Base-by-base conservation (phyloP, 2,113 vertebrate species). In the Oceanodroma tethys region DNA sequence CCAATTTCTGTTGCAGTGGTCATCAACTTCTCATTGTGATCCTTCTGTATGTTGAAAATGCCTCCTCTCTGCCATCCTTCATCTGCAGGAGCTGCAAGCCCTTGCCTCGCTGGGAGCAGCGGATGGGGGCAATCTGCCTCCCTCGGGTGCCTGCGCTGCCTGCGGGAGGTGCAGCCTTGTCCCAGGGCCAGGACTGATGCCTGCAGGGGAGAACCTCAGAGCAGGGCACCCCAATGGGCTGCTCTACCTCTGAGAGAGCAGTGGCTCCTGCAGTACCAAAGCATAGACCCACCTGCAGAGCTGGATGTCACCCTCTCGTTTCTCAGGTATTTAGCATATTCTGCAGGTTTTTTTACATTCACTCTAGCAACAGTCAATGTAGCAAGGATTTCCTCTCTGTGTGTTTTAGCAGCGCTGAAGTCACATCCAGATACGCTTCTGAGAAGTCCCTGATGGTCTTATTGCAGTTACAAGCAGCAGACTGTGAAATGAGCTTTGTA, bases 41-140 rank as follows among this genome's bases (percentile, higher is more conserved):
- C 17, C 11, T 90, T 59, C 23, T 50, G 16, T 34, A 3, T 25
- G 3, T 21, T 62, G 43, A 50, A 86, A 79, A 86, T 32, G 3
- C 14, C 45, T 73, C 26, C 6, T 82, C 32, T 38, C 67, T 60
- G 29, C 38, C 25, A 13, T 19, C 10, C 30, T 83, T 63, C 43
- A 21, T 26, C 23, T 1, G 1, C 45, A 47, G 45, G 19, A 66
- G 11, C 45, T 78, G 36, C 0, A 0, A 68, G 7, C 8, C 47
- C 48, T 52, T 90, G 26, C 34, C 73, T 62, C 2, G 1, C 43
- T 47, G 58, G 27, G 29, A 74, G 53, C 81, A 70, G 66, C 3
- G 15, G 55, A 40, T 60, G 38, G 16, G 36, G 16, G 11, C n/a
- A 48, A 16, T 53, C 34, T 81, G 45, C 8, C 21, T 21, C 7